Evolutionary conservation across 2,797 vertebrate species (phyloP).

Genomic region (Acanthurus leucopareius): DNA sequence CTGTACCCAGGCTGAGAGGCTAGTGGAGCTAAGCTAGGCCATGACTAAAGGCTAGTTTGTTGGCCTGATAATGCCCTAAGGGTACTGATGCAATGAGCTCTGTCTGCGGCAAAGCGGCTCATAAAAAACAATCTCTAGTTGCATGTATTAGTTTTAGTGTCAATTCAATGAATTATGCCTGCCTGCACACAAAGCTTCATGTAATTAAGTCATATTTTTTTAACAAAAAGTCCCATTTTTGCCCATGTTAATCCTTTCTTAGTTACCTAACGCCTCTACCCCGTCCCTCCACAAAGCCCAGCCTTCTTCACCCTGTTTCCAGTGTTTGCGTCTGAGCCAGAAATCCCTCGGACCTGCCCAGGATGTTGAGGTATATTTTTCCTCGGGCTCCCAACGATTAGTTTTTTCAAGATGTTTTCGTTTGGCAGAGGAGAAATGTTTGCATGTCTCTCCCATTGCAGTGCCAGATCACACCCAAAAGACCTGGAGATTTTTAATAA

Average conservation of each 20-base stretch:
- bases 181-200: background rate
- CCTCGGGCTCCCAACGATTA: conserved; percentile 61
- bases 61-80: conserved; percentile 69
- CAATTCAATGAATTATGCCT: background rate
- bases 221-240: conserved; percentile 25
- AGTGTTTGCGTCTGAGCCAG: conserved; percentile 70
- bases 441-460: conserved; percentile 56
- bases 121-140: conserved; percentile 7
- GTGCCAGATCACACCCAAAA: conserved; percentile 47
- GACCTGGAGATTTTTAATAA: conserved; percentile 18
- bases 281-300: conserved; percentile 70
- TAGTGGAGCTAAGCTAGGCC: conserved; percentile 73
- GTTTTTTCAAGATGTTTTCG: conserved; percentile 72
- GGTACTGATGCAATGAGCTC: conserved; percentile 61
- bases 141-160: conserved; percentile 5
- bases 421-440: conserved; percentile 70
- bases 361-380: conserved; percentile 82
- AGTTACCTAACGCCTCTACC: conserved; percentile 44
- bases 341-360: conserved; percentile 72
- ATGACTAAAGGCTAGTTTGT: conserved; percentile 74
- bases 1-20: conserved; percentile 74
- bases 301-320: conserved; percentile 73
- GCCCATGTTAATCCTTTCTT: conserved; percentile 46
- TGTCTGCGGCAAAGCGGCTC: background rate
- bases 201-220: conserved; percentile 14